Evolutionary conservation across 2,888 invertebrate genomes (phyloP).

Genomic region (Meloe dianella): DNA sequence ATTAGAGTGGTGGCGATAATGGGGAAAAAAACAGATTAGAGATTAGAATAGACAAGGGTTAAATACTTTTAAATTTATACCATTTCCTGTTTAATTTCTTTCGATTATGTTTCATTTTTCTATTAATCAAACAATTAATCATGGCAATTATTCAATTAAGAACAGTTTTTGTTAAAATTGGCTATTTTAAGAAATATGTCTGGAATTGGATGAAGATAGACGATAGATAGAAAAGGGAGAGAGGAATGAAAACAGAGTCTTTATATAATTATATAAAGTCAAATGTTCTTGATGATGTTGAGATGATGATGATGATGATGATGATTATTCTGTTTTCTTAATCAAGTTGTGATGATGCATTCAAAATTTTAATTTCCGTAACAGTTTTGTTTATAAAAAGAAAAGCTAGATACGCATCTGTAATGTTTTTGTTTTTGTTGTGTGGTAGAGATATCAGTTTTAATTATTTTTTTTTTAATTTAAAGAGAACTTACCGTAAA

Average conservation of each 20-base stretch:
- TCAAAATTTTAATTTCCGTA: constrained; percentile 26
- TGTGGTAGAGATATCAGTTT: not conserved
- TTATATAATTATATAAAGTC: not conserved
- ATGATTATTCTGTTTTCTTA: constrained; percentile 34
- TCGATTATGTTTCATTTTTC: not conserved
- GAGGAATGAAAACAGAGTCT: not conserved
- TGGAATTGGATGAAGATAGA: not conserved
- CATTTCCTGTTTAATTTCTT: not conserved
- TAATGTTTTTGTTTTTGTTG: not conserved
- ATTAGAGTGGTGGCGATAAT: not conserved
- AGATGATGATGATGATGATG: not conserved
- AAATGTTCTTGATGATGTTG: not conserved
- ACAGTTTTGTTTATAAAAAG: not conserved
- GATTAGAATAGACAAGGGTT: constrained; percentile 17
- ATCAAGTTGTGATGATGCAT: constrained; percentile 36
- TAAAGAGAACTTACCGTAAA: constrained; percentile 47
- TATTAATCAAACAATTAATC: constrained; percentile 3
- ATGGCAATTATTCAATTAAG: constrained; percentile 8
- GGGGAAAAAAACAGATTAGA: constrained; percentile 9
- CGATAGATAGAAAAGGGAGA: not conserved
- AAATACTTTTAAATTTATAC: not conserved
- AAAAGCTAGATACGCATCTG: not conserved
- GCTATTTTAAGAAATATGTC: constrained; percentile 12
- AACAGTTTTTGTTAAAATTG: not conserved
- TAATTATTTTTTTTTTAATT: no score